Evolutionary conservation across 2,797 vertebrate species (phyloP), one percentile per base, ranked within the genome.

Genomic region (Sardinella longiceps): DNA sequence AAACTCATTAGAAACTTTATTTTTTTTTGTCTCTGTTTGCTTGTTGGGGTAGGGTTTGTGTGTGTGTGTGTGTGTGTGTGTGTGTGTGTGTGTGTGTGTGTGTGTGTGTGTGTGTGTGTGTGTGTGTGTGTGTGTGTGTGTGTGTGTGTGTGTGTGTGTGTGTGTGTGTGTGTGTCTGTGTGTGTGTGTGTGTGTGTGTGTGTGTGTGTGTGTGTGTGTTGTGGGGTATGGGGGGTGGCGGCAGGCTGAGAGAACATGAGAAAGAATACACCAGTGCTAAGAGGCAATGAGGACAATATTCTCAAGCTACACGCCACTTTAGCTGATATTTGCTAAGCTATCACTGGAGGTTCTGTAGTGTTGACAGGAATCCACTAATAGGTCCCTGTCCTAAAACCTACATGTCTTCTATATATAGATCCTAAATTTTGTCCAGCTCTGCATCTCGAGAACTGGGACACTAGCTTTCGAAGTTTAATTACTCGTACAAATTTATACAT

Each of bases 401-500:
- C 60, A 14, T 5, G 63, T 10, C 33, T 18, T 53, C 51, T 77
- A 43, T 18, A 20, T 39, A 23, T 39, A 77, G 20, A 39, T 43
- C 56, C 15, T 20, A 63, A 82, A 58, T 81, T 85, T 85, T 81
- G 4, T 80, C 58, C 43, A 20, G 23, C 63, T 77, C 77, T 85
- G 81, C 70, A 63, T 39, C 39, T 86, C 51, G 39, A 39, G 74
- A 30, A 70, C 63, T 37, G 53, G 58, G 81, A 46, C 60, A 6
- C 56, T 51, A 70, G 84, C 63, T 87, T 84, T 89, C 80, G 82
- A 83, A 83, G 83, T 86, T 81, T 63, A 84, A 70, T 85, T 86
- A 83, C 80, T 90, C 86, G 83, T 89, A 89, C 83, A 89, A 87
- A 90, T 87, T 83, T 88, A 90, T 88, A 89, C 87, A 82, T 91